Percentiles rank a stretch among this genome's conserved stretches.
phyloP scores from a whole-genome alignment of 2,888 invertebrate genomes.

The Mythimna vitellina region DNA sequence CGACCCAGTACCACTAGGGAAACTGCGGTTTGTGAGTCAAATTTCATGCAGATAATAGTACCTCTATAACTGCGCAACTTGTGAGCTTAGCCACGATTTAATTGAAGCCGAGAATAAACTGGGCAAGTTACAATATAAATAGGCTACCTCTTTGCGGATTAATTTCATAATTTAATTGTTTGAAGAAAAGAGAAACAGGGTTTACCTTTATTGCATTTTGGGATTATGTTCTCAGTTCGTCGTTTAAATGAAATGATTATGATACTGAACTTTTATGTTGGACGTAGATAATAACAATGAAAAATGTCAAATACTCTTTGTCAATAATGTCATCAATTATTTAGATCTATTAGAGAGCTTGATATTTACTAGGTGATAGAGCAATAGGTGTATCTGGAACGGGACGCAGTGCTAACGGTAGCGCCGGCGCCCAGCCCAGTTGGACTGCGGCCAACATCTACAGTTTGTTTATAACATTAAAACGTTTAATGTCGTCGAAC shows the following conservation, averaged over 20 bases:
- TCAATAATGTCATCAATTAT: neutral
- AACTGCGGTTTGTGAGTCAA: conserved; percentile 86
- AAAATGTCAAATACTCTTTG: no score
- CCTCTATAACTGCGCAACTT: conserved; percentile 85
- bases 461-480: conserved; percentile 88
- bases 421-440: conserved; percentile 86
- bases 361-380: conserved; percentile 72
- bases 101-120: conserved; percentile 84
- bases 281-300: neutral
- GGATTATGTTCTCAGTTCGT: conserved; percentile 44
- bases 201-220: conserved; percentile 56
- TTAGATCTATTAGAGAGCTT: conserved; percentile 61
- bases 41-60: conserved; percentile 88
- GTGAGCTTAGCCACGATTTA: conserved; percentile 84
- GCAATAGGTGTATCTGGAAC: conserved; percentile 78
- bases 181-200: conserved; percentile 46
- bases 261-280: conserved; percentile 4
- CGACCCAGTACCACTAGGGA: conserved; percentile 81
- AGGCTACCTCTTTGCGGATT: conserved; percentile 66
- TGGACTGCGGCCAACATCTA: conserved; percentile 83
- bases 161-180: conserved; percentile 67
- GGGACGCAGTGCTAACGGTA: conserved; percentile 73
- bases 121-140: conserved; percentile 73
- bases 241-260: conserved; percentile 28
- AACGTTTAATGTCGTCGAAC: conserved; percentile 68